phyloP scores from a whole-genome alignment of 2,797 vertebrate species.

The Onychomys arenicola region DNA sequence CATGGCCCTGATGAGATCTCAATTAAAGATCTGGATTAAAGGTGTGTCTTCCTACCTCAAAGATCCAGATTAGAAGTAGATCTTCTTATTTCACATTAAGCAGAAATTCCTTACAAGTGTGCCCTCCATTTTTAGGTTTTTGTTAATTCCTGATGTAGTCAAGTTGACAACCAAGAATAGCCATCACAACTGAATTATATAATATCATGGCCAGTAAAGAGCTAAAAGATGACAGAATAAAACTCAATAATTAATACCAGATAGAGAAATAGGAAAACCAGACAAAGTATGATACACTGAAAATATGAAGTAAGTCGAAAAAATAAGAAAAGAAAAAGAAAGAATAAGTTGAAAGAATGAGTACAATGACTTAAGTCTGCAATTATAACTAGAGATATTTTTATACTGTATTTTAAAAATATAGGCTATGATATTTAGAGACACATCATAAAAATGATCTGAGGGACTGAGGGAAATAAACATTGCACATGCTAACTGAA shows the following conservation, averaged over 20 bases:
- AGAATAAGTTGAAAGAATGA: background rate
- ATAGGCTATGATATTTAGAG: constrained; percentile 50
- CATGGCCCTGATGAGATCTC: background rate
- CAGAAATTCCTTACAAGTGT: background rate
- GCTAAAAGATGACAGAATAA: background rate
- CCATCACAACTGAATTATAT: background rate
- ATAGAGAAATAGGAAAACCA: background rate
- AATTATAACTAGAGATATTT: constrained; percentile 48
- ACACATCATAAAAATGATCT: background rate
- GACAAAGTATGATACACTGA: background rate
- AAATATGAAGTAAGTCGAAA: constrained; percentile 37
- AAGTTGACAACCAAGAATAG: background rate
- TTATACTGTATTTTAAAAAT: constrained; percentile 26
- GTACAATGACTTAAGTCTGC: constrained; percentile 31
- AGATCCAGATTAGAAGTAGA: background rate
- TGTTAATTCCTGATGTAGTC: background rate
- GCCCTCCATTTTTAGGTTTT: background rate
- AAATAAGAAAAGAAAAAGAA: background rate
- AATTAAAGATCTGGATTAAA: background rate
- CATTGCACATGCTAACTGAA: background rate
- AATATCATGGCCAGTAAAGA: background rate
- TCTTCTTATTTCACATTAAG: background rate
- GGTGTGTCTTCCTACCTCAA: background rate
- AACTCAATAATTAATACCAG: background rate
- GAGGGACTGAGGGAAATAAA: background rate